Base-by-base conservation (phyloP, 2,797 vertebrate genomes). In the Centroberyx gerrardi region DNA sequence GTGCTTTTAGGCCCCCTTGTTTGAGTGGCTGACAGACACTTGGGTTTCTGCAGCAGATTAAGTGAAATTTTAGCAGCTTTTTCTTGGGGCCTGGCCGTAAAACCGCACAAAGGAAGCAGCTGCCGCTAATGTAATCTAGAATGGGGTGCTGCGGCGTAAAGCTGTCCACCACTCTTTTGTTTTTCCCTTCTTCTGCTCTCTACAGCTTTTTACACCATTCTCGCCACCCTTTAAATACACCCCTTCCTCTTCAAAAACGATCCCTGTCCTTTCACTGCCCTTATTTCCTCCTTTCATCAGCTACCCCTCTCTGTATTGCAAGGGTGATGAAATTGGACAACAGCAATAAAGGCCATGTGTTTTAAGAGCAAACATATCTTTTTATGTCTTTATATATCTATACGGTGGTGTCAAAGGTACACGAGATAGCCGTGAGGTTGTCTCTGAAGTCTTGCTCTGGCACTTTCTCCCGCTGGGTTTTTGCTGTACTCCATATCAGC, bases 21-120 rank as follows among this genome's bases (percentile, higher is more conserved):
- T 95, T 93, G 92, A 96, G 95, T 94, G 95, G 91, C 94, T 95
- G 95, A 94, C 94, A 94, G 95, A 95, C 94, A 95, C 95, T 96
- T 95, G 95, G 95, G 94, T 94, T 97, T 95, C 92, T 91, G 90
- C 90, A 85, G 92, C 93, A 96, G 96, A 96, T 97, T 96, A 96
- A 96, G 96, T 97, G 95, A 97, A 96, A 96, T 97, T 97, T 97
- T 96, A 96, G 96, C 92, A 94, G 89, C 92, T 93, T 95, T 97
- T 96, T 94, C 88, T 93, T 83, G 82, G 84, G 95, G 92, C 94
- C 94, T 93, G 93, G 81, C 90, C 90, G 94, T 92, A 93, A 94
- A 92, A 90, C 90, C 90, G 93, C 94, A 97, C 95, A 96, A 97
- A 96, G 94, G 95, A 90, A 96, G 90, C 96, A 96, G 95, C 96